Percentiles rank a stretch among this genome's conserved stretches.
Conservation (phyloP, 2,797 vertebrate species). For the Lepilemur septentrionalis region DNA sequence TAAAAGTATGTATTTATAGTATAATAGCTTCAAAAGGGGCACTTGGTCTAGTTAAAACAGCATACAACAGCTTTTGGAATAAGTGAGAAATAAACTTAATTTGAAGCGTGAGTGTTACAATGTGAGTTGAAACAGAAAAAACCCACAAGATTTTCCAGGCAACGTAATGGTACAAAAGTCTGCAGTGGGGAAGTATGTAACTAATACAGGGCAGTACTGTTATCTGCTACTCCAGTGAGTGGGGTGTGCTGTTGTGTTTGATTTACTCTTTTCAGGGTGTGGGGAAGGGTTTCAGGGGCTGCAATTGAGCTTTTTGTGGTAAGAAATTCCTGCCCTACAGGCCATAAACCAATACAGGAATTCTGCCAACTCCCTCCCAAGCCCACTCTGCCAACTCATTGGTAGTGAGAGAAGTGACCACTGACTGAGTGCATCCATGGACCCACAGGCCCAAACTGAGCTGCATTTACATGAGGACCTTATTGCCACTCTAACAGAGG, state of each 20-base stretch:
- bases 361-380: background rate
- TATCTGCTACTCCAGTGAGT: background rate
- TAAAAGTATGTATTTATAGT: background rate
- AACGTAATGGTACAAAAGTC: background rate
- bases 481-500: background rate
- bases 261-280: background rate
- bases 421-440: fast-evolving
- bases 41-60: background rate
- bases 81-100: background rate
- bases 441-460: fast-evolving
- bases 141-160: background rate
- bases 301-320: background rate
- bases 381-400: background rate
- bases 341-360: background rate
- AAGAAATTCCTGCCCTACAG: background rate
- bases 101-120: background rate
- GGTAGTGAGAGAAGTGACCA: background rate
- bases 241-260: background rate
- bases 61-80: background rate
- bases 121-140: background rate
- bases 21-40: background rate
- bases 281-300: background rate
- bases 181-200: background rate
- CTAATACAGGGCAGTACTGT: background rate
- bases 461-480: background rate